Evolutionary conservation across 2,888 invertebrate species (phyloP), one percentile per base, ranked within the genome.

Genomic region (Agrochola circellaris): DNA sequence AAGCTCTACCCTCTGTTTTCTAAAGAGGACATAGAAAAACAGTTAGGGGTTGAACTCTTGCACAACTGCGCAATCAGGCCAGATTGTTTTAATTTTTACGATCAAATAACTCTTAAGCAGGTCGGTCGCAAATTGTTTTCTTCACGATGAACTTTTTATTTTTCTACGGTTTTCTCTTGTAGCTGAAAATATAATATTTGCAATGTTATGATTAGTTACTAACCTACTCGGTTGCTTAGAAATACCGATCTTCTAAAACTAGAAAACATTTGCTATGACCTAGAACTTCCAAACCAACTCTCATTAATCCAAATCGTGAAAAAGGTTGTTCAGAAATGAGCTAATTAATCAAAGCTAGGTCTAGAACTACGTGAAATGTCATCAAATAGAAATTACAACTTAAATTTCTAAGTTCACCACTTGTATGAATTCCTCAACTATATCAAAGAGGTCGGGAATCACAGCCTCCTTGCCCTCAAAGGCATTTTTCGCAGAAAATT

Each of bases 1-100:
- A 42, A 66, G n/a, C 26, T 65, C 38, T 15, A 15, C 75, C 64
- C 34, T 72, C 30, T 23, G 42, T 64, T 69, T 72, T 61, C 68
- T 26, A 26, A 66, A 6, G 78, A 81, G 38, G 38, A 81, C 81
- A 61, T 81, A 81, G 11, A 83, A 82, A 77, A n/a, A 11, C 83
- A 65, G 64, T 48, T 34, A 77, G 48, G 65, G 68, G 69, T 76
- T 38, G 48, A 81, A 82, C 83, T 82, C 45, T 72, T 82, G 58
- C 71, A 82, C 17, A 76, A 71, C 76, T 58, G 13, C 70, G 67
- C 71, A 77, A 76, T 76, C 38, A 60, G n/a, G 9, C 26, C 58
- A 42, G 48, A 72, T 65, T 45, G 76, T 54, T 76, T 71, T 45
- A 34, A 69, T 60, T 65, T 62, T 58, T 51, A 30, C 26, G 34